Conservation (phyloP, 2,888 invertebrate genomes). For the Griposia aprilina region DNA sequence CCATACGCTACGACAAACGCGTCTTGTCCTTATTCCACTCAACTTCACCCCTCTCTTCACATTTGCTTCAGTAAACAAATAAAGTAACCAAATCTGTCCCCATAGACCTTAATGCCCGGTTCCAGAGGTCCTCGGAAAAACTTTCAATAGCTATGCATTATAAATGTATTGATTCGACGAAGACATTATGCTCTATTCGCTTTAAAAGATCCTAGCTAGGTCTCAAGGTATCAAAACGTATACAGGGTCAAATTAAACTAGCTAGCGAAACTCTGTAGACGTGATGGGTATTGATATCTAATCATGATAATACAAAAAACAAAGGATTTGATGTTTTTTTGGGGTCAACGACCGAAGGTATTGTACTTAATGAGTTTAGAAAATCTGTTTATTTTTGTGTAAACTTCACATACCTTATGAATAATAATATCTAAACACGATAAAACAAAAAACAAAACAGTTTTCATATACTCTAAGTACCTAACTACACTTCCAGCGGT, state of each 20-base stretch:
- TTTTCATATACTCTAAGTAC: no score
- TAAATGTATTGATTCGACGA: neutral
- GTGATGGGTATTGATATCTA: no score
- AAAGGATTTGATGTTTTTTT: no score
- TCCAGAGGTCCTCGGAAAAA: neutral
- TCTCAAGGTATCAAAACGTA: neutral
- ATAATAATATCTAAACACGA: no score
- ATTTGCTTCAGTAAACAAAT: constrained; percentile 4
- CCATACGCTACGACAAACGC: neutral
- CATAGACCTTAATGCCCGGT: neutral
- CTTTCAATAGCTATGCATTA: neutral
- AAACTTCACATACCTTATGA: neutral
- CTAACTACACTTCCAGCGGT: no score
- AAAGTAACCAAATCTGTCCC: neutral
- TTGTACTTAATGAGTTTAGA: no score
- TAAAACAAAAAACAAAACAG: no score
- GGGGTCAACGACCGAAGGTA: no score
- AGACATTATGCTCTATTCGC: neutral
- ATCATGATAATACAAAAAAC: no score
- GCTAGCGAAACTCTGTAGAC: no score
- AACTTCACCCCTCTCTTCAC: neutral
- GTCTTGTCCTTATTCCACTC: neutral
- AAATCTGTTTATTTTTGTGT: neutral
- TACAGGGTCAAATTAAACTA: neutral
- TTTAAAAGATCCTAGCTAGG: neutral